A percentile compares a stretch with the other conserved stretches of the same genome.
These are phyloP conservation scores for Metopia argyrocephala DNA, from an alignment of 2,888 invertebrate species.

Conservation along the genomic window DNA sequence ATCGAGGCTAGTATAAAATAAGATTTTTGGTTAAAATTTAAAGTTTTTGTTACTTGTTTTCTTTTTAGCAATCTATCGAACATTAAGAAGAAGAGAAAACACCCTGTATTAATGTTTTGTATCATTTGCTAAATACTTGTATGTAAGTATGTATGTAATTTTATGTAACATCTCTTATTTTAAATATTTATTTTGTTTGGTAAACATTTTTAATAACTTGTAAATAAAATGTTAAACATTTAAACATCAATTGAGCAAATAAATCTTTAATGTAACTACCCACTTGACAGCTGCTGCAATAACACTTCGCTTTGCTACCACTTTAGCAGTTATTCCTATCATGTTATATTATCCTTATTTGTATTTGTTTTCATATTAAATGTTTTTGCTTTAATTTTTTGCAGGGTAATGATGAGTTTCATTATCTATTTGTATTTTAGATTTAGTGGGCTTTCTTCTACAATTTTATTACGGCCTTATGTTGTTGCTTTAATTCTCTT, in stretches of 20 bases:
- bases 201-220: constrained; percentile 64
- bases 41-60: too few relatives aligned
- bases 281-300: constrained; percentile 64
- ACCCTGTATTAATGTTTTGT: too few relatives aligned
- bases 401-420: constrained; percentile 42
- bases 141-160: too few relatives aligned
- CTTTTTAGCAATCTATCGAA: too few relatives aligned
- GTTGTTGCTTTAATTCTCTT: constrained; percentile 5
- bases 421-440: constrained; percentile 59
- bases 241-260: constrained; percentile 59
- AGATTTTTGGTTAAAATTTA: too few relatives aligned
- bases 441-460: constrained; percentile 60
- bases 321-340: not conserved
- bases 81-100: too few relatives aligned
- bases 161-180: constrained; percentile 40
- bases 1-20: too few relatives aligned
- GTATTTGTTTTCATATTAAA: not conserved
- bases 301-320: constrained; percentile 43
- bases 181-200: constrained; percentile 64
- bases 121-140: too few relatives aligned
- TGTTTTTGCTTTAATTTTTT: not conserved
- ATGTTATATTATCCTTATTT: not conserved
- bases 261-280: constrained; percentile 53
- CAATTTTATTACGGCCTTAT: constrained; percentile 18
- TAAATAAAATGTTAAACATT: constrained; percentile 55